Percentiles rank a stretch among this genome's conserved stretches.
phyloP scores from a whole-genome alignment of 1,140 invertebrate species.

The Copidosoma floridanum region DNA sequence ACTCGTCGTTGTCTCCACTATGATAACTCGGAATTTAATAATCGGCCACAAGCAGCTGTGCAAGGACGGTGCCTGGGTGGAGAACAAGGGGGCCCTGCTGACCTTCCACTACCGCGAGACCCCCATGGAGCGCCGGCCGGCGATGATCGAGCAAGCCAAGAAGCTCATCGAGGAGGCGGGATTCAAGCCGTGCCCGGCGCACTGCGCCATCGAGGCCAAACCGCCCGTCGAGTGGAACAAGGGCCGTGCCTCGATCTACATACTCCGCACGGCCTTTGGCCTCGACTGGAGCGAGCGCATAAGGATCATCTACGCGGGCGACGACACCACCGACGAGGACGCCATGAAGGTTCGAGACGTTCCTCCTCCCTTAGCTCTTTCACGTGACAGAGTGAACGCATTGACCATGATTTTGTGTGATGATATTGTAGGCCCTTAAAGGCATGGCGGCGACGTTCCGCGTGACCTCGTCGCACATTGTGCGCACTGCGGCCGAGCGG shows the following conservation, averaged over 20 bases:
- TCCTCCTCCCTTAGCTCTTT: no score
- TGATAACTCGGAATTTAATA: no score
- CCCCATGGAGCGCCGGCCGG: constrained; percentile 63
- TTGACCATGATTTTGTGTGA: no score
- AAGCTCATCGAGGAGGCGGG: constrained; percentile 72
- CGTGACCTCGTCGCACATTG: constrained; percentile 78
- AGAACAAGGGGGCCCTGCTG: constrained; percentile 84
- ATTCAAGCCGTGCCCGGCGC: constrained; percentile 74
- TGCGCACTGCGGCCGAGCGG: constrained; percentile 81
- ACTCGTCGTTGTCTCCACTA: no score
- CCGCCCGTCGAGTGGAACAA: constrained; percentile 91
- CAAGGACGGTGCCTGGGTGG: constrained; percentile 86
- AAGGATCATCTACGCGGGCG: constrained; percentile 86
- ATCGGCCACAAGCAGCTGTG: no score
- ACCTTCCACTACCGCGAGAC: constrained; percentile 89
- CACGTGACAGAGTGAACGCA: no score
- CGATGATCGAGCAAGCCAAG: constrained; percentile 68
- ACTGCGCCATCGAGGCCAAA: constrained; percentile 83
- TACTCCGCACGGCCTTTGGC: constrained; percentile 83
- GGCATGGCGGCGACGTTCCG: constrained; percentile 90
- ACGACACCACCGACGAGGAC: constrained; percentile 88
- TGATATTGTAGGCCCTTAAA: constrained; percentile 80
- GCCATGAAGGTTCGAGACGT: constrained; percentile 90
- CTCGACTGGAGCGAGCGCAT: constrained; percentile 89
- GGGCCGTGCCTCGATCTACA: constrained; percentile 86